Conservation (phyloP, 2,113 vertebrate genomes). For the Chaetodon trifascialis region DNA sequence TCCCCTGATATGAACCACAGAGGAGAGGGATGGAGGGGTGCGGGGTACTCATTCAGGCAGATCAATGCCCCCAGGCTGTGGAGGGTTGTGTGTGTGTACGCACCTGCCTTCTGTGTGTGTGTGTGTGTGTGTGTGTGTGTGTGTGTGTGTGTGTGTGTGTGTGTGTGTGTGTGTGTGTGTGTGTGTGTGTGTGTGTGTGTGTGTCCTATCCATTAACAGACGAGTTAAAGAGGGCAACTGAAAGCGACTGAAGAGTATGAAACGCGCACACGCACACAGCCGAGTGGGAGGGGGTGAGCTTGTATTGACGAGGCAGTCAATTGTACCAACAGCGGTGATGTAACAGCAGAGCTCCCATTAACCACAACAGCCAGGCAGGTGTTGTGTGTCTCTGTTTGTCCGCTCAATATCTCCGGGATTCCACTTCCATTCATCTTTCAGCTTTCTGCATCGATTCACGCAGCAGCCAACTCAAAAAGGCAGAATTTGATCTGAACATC, state of each 20-base stretch:
- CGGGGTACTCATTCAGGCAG: slow-evolving; percentile 75
- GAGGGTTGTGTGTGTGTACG: slow-evolving; percentile 13
- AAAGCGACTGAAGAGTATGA: slow-evolving; percentile 50
- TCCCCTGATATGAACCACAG: slow-evolving; percentile 71
- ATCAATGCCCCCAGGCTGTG: slow-evolving; percentile 73
- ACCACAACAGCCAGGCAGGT: slow-evolving; percentile 59
- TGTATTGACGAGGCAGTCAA: slow-evolving; percentile 73
- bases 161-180: slow-evolving; percentile 15
- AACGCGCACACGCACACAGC: slow-evolving; percentile 35
- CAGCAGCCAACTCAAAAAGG: not conserved
- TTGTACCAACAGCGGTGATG: slow-evolving; percentile 73
- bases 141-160: slow-evolving; percentile 22
- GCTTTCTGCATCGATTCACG: not conserved
- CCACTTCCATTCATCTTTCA: slow-evolving; percentile 36
- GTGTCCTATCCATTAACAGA: slow-evolving; percentile 66
- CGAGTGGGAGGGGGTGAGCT: slow-evolving; percentile 12
- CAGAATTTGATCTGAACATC: not conserved
- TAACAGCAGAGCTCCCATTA: slow-evolving; percentile 70
- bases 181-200: slow-evolving; percentile 19
- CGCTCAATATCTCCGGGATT: slow-evolving; percentile 40
- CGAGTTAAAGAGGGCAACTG: slow-evolving; percentile 72
- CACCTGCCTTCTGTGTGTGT: no score
- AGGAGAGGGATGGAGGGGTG: slow-evolving; percentile 57
- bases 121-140: slow-evolving; percentile 15
- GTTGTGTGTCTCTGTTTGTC: slow-evolving; percentile 38